These are phyloP conservation scores for Brotogeris chrysoptera DNA, from an alignment of 2,797 vertebrate species.

Conservation along the genomic window DNA sequence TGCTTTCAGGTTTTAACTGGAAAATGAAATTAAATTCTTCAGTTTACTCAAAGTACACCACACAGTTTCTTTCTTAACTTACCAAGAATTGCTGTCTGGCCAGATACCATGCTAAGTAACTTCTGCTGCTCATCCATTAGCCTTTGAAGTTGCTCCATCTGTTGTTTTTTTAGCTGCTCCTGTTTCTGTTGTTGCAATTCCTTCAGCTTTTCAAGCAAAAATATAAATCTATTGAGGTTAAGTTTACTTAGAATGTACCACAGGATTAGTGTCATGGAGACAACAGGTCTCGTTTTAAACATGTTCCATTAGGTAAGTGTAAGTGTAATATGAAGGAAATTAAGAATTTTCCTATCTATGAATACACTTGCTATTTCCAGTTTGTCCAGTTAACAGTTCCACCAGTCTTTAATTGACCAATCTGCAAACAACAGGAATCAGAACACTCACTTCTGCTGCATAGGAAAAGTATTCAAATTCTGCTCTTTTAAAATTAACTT, in stretches of 20 bases:
- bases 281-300: background rate
- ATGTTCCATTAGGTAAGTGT: background rate
- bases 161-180: constrained; percentile 88
- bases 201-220: constrained; percentile 81
- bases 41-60: background rate
- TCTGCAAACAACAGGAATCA: background rate
- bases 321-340: background rate
- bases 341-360: background rate
- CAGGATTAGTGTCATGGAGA: background rate
- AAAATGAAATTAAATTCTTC: background rate
- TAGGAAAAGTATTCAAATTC: background rate
- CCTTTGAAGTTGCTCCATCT: constrained; percentile 86
- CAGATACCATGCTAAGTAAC: constrained; percentile 76
- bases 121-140: constrained; percentile 89
- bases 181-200: constrained; percentile 92
- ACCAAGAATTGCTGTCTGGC: constrained; percentile 67
- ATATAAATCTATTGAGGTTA: background rate
- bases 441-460: background rate
- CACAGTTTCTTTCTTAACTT: background rate
- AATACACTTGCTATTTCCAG: background rate
- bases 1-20: background rate
- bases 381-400: background rate
- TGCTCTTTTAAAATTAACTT: background rate
- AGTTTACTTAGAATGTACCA: background rate
- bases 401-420: background rate